Evolutionary conservation across 2,888 invertebrate genomes (phyloP).

Genomic region (Ephialtes manifestator): DNA sequence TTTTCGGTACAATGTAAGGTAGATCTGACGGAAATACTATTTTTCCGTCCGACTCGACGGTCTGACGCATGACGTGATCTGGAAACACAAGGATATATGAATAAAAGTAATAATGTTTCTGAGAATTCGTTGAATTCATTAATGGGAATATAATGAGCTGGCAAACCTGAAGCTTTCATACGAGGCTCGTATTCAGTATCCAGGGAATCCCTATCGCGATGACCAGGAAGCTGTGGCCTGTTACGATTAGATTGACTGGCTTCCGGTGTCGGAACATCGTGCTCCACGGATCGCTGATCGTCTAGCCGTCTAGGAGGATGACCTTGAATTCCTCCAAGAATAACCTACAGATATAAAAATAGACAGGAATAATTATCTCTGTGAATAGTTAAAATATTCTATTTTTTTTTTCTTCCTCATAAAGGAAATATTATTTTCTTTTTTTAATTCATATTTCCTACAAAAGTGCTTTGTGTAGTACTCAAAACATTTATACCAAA

Average conservation of each 20-base stretch:
- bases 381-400: not conserved
- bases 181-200: conserved; percentile 10
- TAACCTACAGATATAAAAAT: conserved; percentile 8
- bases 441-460: too few species aligned
- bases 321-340: conserved; percentile 38
- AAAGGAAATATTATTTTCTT: not conserved
- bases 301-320: conserved; percentile 20
- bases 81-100: not conserved
- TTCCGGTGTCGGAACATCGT: conserved; percentile 18
- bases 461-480: too few species aligned
- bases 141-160: conserved; percentile 14
- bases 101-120: not conserved
- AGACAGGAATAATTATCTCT: not conserved
- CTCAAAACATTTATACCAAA: too few species aligned
- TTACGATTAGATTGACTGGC: not conserved
- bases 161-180: conserved; percentile 11
- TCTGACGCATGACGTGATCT: conserved; percentile 27
- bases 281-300: conserved; percentile 27
- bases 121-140: not conserved
- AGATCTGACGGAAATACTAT: conserved; percentile 78
- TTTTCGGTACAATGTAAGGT: not conserved
- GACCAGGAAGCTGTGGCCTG: conserved; percentile 3
- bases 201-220: conserved; percentile 11
- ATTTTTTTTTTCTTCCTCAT: not conserved
- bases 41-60: conserved; percentile 69